These are phyloP conservation scores for Prionailurus bengalensis DNA, from an alignment of 2,113 vertebrate species.

Conservation along the genomic window DNA sequence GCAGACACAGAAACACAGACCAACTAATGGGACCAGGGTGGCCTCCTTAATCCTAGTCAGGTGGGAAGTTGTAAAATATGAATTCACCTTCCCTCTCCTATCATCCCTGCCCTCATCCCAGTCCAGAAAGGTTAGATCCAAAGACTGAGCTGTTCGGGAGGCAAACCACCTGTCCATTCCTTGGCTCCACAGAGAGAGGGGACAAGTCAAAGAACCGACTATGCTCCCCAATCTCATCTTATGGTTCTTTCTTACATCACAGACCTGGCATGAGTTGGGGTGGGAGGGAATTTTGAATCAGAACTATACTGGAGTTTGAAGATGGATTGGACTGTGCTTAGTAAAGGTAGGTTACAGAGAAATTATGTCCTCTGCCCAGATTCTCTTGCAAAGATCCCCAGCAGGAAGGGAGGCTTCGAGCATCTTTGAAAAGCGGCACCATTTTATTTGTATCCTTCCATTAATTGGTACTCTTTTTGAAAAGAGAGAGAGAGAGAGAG, in stretches of 20 bases:
- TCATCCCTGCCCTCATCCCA: neutral
- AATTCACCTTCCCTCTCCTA: neutral
- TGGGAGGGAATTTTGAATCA: neutral
- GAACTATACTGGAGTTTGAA: neutral
- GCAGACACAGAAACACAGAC: neutral
- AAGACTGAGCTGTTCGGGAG: neutral
- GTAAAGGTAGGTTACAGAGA: neutral
- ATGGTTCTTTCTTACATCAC: neutral
- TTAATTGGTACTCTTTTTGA: neutral
- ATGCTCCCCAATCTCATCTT: fast-evolving
- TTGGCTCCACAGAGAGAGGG: neutral
- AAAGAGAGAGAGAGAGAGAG: neutral
- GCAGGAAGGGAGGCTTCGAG: neutral
- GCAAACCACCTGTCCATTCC: fast-evolving
- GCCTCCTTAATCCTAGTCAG: too few species aligned
- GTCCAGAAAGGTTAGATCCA: neutral
- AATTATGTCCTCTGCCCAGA: neutral
- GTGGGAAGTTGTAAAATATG: neutral
- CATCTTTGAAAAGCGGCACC: neutral
- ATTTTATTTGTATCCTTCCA: neutral
- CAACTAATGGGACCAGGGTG: fast-evolving
- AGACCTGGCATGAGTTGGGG: neutral
- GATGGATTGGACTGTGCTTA: neutral
- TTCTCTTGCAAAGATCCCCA: neutral
- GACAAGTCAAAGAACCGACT: neutral